These are phyloP conservation scores for Tadarida brasiliensis DNA, from an alignment of 2,797 vertebrate genomes.

Conservation along the genomic window DNA sequence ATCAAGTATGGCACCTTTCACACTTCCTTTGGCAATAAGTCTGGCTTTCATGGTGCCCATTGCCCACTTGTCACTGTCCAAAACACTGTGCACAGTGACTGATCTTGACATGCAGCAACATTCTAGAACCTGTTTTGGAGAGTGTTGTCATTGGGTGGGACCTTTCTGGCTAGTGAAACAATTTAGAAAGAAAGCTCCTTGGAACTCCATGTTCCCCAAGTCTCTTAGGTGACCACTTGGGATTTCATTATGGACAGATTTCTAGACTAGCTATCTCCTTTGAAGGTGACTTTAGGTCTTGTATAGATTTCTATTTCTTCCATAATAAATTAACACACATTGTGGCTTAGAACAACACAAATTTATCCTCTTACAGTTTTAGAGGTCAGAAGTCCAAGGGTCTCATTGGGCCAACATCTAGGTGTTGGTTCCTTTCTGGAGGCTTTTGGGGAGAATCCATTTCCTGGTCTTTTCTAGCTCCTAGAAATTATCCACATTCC, in stretches of 20 bases:
- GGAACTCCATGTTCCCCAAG: rapidly evolving
- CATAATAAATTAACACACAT: neutral
- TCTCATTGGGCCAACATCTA: neutral
- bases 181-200: neutral
- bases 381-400: neutral
- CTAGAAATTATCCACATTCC: neutral
- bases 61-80: too few species aligned
- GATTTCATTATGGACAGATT: neutral
- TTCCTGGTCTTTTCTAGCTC: too few species aligned
- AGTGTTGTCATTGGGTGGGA: rapidly evolving
- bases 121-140: neutral
- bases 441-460: neutral
- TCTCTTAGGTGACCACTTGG: neutral
- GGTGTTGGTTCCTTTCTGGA: neutral
- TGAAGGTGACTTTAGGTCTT: neutral
- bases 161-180: neutral
- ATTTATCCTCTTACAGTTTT: neutral
- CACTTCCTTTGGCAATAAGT: rapidly evolving
- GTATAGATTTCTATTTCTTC: neutral
- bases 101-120: rapidly evolving
- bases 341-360: neutral
- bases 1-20: rapidly evolving
- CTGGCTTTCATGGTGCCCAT: neutral
- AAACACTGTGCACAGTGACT: rapidly evolving
- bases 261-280: neutral